Percentiles rank a stretch among this genome's conserved stretches.
Conservation (phyloP, 2,113 vertebrate species). For the Pithys albifrons region DNA sequence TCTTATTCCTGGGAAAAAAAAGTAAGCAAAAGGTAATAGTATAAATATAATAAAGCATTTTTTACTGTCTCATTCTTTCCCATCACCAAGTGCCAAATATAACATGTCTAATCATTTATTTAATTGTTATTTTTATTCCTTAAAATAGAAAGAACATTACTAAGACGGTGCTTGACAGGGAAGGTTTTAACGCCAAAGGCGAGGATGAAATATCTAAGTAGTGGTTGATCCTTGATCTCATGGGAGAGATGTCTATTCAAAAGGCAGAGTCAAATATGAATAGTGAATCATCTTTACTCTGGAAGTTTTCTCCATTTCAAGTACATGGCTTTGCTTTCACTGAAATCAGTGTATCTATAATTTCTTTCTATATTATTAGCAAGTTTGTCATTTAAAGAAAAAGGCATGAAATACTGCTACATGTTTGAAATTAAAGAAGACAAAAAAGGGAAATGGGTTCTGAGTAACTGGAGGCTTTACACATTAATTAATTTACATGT, state of each 20-base stretch:
- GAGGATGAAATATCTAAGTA: constrained; percentile 21
- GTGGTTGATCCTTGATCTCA: constrained; percentile 21
- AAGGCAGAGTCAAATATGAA: constrained; percentile 25
- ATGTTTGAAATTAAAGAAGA: neutral
- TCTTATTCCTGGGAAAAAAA: constrained; percentile 16
- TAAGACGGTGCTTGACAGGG: neutral
- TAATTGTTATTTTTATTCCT: neutral
- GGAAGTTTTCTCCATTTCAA: neutral
- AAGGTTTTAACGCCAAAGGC: neutral
- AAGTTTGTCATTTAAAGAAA: neutral
- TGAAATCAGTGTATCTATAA: neutral
- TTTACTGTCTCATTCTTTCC: neutral
- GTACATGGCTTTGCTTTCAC: neutral
- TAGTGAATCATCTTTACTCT: constrained; percentile 13
- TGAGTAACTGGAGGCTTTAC: neutral
- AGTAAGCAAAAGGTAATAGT: neutral
- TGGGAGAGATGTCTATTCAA: constrained; percentile 29
- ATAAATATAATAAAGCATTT: neutral
- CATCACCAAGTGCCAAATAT: neutral
- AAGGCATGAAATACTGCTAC: neutral
- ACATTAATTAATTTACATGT: neutral
- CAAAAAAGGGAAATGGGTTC: neutral
- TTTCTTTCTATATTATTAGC: neutral
- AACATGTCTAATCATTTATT: neutral
- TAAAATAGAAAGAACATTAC: neutral